phyloP scores from a whole-genome alignment of 1,140 invertebrate species.

The Magallana gigas region DNA sequence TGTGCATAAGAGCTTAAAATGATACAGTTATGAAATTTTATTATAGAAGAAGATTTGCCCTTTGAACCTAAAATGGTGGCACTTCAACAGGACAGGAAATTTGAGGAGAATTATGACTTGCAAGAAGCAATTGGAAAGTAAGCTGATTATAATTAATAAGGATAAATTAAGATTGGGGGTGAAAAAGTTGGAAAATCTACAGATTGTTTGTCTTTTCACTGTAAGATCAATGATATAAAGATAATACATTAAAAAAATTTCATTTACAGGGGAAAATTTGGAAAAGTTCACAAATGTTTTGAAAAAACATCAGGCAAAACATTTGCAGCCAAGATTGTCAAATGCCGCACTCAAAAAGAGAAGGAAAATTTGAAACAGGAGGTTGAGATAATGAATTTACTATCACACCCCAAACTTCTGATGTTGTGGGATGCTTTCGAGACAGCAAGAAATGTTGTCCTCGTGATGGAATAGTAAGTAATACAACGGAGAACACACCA shows the following conservation, averaged over 20 bases:
- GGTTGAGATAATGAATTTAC: slow-evolving; percentile 99
- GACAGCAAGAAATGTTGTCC: slow-evolving; percentile 98
- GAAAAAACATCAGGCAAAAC: slow-evolving; percentile 96
- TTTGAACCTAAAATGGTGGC: slow-evolving; percentile 73
- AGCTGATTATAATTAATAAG: slow-evolving; percentile 51
- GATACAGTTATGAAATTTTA: neutral
- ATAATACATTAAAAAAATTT: neutral
- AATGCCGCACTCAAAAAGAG: slow-evolving; percentile 87
- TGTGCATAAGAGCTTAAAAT: too few relatives aligned
- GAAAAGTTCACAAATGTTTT: slow-evolving; percentile 96
- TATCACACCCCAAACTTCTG: slow-evolving; percentile 98
- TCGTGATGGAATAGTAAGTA: slow-evolving; percentile 99
- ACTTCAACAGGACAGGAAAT: slow-evolving; percentile 63
- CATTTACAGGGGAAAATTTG: slow-evolving; percentile 91
- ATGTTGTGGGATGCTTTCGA: slow-evolving; percentile 99
- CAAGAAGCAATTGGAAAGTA: slow-evolving; percentile 79
- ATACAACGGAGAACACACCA: neutral
- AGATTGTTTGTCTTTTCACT: too few relatives aligned
- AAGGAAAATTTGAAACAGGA: slow-evolving; percentile 97
- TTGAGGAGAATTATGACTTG: slow-evolving; percentile 76
- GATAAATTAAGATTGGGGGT: too few relatives aligned
- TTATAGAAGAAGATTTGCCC: slow-evolving; percentile 70
- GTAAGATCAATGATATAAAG: too few relatives aligned
- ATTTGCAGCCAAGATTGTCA: slow-evolving; percentile 99
- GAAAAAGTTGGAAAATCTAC: too few relatives aligned